Base-by-base conservation (phyloP, 2,888 invertebrate genomes). In the Morpho achilles region DNA sequence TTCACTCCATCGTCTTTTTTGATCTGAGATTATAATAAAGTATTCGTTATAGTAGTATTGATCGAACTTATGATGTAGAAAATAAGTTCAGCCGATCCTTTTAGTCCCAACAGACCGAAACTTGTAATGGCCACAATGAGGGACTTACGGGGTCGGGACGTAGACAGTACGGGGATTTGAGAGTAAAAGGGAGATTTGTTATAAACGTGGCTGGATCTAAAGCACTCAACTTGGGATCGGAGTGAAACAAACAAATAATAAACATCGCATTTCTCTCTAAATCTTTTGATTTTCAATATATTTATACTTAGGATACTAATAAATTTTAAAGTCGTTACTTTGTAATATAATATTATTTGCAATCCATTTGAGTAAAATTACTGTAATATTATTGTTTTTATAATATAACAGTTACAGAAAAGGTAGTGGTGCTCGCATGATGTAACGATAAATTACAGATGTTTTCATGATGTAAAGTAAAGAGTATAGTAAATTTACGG, bases 71-170 rank as follows among this genome's bases (percentile, higher is more conserved):
- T 52, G 53, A 32, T 46, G 49, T 53, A 47, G 50, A 53, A 60
- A 64, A 53, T 56, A 59, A 59, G 53, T 63, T 60, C 50, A 53
- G 46, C 51, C 56, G 60, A 59, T 63, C 65, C 54, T 51, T 50
- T 60, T 48, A 59, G 56, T 61, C 65, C 63, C 67, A 58, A 66
- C 59, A 56, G 67, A 56, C 54, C 56, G 50, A 64, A 68, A 68
- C 63, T 67, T 67, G 59, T 68, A 69, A 71, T 65, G 58, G 58
- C 62, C 61, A 55, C 49, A 59, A 62, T 58, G 54, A 60, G 63
- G 62, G 64, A 58, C 60, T 66, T 65, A 61, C 53, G 54, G 57
- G 58, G 56, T 61, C 60, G 55, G 16, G 53, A 58, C 43, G 48
- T 49, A 61, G 62, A 59, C 59, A 45, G 61, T 53, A 23, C 44